A percentile compares a stretch with the other conserved stretches of the same genome.
Conservation (phyloP, 2,888 invertebrate species). For the Rhagonycha fulva region DNA sequence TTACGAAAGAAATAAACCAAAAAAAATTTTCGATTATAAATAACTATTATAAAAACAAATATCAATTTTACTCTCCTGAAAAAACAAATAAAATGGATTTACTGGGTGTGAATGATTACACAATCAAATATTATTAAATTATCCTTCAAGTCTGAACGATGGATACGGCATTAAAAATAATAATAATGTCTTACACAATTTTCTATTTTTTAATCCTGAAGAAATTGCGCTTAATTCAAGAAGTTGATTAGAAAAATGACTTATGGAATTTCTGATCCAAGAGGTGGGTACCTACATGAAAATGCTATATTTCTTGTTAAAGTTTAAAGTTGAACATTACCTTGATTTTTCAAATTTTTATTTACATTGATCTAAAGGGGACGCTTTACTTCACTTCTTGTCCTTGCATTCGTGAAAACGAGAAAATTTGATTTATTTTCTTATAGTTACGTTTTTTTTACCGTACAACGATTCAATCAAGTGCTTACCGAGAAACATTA, state of each 20-base stretch:
- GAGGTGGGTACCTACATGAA: background rate
- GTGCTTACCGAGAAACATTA: background rate
- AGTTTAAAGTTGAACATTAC: background rate
- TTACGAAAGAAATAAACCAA: background rate
- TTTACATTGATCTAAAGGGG: background rate
- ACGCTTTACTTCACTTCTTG: background rate
- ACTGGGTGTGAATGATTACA: background rate
- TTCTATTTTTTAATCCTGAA: background rate
- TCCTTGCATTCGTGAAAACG: background rate
- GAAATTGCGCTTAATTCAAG: background rate
- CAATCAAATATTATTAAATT: background rate
- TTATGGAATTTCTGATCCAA: background rate
- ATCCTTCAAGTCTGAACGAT: background rate
- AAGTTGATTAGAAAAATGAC: background rate
- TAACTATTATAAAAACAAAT: background rate
- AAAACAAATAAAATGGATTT: background rate
- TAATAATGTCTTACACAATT: background rate
- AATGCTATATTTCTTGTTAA: background rate
- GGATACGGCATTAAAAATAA: background rate
- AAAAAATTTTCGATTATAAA: background rate
- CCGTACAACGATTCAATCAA: no score
- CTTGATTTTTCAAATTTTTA: background rate
- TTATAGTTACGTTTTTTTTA: background rate
- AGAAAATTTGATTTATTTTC: background rate
- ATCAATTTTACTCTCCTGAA: background rate